Base-by-base conservation (phyloP, 2,113 vertebrate species). In the Erythrocercus mccallii region DNA sequence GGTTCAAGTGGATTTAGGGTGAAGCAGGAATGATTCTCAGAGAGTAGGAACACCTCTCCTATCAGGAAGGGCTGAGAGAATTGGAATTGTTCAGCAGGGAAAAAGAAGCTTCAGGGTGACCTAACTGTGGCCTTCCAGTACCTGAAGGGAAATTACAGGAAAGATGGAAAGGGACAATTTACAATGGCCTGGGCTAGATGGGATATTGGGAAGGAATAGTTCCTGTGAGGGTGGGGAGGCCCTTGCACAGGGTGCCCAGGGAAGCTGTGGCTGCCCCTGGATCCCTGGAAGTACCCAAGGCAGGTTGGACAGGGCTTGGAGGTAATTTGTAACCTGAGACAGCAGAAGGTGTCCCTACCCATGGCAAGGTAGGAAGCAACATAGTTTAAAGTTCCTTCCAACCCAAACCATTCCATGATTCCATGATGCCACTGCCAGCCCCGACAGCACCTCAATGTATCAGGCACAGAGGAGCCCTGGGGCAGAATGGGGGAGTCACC, bases 391-490 rank as follows among this genome's bases (percentile, higher is more conserved):
- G 28, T 18, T 60, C 48, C 5, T 84, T 73, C n/a, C 58, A 38
- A 17, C 22, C 48, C 40, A 64, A 73, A 27, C 14, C 48, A 38
- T 54, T 8, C 56, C 15, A 5, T 14, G 72, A 20, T 2, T 6
- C 38, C 27, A 11, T 11, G 80, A 19, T 2, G 13, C 38, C 33
- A 31, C 64, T 31, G 70, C 19, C 11, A 2, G 11, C 60, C 38
- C 31, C 1, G 3, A 35, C 70, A 57, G 40, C 51, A 4, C 16
- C 42, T 25, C 42, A 30, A 1, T 11, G 48, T 5, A 4, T 22
- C 48, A 1, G 0, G 15, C 22, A 3, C 30, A 23, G 69, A 79
- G 35, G 81, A 58, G 12, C 48, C 58, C 3, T 0, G 0, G 37
- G 47, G 33, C 51, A 66, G 44, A 70, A 30, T 3, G 3, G 4